phyloP scores from a whole-genome alignment of 1,140 invertebrate genomes.

The Polyergus mexicanus region DNA sequence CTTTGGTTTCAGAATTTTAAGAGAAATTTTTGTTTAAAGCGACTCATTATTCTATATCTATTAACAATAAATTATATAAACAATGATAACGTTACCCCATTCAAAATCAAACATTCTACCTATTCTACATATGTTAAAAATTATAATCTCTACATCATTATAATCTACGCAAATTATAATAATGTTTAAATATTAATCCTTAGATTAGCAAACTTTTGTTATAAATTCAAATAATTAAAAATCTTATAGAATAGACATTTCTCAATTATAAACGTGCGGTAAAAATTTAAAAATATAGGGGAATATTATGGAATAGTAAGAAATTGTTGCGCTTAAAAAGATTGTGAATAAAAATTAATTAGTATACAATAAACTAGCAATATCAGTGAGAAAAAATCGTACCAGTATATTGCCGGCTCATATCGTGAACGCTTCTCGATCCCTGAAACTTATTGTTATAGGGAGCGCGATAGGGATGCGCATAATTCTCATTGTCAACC shows the following conservation, averaged over 20 bases:
- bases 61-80: constrained; percentile 21
- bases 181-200: not conserved
- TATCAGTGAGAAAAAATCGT: constrained; percentile 34
- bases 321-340: not conserved
- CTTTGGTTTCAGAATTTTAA: not conserved
- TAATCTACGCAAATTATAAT: not conserved
- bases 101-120: not conserved
- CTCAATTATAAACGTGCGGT: not conserved
- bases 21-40: not conserved
- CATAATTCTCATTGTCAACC: constrained; percentile 84
- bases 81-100: constrained; percentile 10
- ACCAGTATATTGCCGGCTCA: constrained; percentile 83
- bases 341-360: not conserved
- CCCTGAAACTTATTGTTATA: constrained; percentile 87
- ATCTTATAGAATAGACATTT: not conserved
- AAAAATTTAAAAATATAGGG: not conserved
- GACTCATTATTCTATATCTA: not conserved
- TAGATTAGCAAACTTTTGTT: not conserved
- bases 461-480: constrained; percentile 82
- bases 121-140: not conserved
- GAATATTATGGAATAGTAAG: not conserved
- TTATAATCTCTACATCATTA: not conserved
- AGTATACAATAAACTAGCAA: not conserved
- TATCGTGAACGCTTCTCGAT: constrained; percentile 85
- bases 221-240: constrained; percentile 19